Evolutionary conservation across 2,888 invertebrate species (phyloP), one percentile per base, ranked within the genome.

Genomic region (Leptinotarsa juncta): DNA sequence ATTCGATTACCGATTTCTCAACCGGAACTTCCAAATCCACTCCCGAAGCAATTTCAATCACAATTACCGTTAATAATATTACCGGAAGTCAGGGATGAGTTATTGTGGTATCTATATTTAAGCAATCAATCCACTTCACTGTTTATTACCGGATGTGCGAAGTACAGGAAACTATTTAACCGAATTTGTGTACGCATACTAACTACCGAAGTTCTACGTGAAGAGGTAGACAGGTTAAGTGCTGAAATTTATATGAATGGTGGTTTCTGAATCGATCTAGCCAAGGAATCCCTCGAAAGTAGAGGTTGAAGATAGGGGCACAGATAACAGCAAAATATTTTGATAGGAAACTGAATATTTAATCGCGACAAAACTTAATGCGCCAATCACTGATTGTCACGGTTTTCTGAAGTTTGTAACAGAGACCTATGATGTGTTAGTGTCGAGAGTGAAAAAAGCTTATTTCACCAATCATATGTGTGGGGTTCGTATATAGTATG

Each of bases 61-160:
- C 67, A 62, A 62, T 62, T 74, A 68, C 74, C 71, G 71, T 65
- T 74, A 71, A 74, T 50, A 74, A 55, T 68, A 71, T 74, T 74
- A 74, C 68, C 71, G 68, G 68, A 68, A 71, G 71, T 68, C 50
- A 65, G 53, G 71, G 72, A 72, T 72, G 74, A 77, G 72, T 74
- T 75, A 77, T 73, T 73, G 75, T 70, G 70, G 73, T 70, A 70
- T 78, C 73, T 77, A 78, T 77, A 75, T 78, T 78, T 77, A 72
- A 78, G 73, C 76, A 66, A 79, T 79, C 77, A 77, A 77, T 79
- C 70, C 68, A 70, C 75, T 77, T 70, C 60, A 55, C 50, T 67
- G 74, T 77, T 76, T 72, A 71, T 73, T 72, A 71, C 55, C 70
- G 67, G 67, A 71, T 72, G 74, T 62, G 62, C 62, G 42, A 62